Conservation (phyloP, 92 coral and sea anemone genomes). For the Umimayanthus kanabou region DNA sequence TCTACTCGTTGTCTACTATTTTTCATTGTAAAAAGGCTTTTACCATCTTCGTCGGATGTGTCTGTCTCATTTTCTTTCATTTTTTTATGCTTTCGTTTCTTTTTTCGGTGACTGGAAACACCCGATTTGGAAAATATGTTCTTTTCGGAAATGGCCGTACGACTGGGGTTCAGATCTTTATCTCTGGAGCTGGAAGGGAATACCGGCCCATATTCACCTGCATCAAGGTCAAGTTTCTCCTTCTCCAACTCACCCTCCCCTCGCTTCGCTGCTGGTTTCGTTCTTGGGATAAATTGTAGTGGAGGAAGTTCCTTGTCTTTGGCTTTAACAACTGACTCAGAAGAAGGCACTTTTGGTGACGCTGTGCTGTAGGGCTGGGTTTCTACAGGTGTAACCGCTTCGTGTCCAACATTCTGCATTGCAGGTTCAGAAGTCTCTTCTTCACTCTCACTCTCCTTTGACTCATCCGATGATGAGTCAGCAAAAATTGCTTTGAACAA, state of each 20-base stretch:
- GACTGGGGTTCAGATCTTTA: not conserved
- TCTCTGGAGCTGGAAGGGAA: slow-evolving; percentile 15
- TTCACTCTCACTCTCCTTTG: slow-evolving; percentile 68
- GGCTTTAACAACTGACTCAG: not conserved
- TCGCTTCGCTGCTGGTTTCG: slow-evolving; percentile 3
- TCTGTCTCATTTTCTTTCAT: slow-evolving; percentile 17
- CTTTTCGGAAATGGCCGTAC: not conserved
- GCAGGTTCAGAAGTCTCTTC: slow-evolving; percentile 24
- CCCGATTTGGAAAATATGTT: not conserved
- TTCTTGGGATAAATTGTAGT: slow-evolving; percentile 30
- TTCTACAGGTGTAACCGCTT: not conserved
- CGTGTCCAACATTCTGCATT: not conserved
- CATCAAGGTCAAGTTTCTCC: not conserved
- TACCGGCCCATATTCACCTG: slow-evolving; percentile 28
- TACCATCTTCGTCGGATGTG: slow-evolving; percentile 17
- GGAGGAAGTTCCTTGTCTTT: slow-evolving; percentile 26
- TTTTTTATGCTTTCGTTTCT: slow-evolving; percentile 55
- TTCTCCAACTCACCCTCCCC: not conserved
- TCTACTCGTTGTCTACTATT: not conserved
- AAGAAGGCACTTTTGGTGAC: not conserved
- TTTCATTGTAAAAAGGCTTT: not conserved
- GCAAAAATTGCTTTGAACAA: slow-evolving; percentile 97
- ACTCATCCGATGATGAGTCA: slow-evolving; percentile 82
- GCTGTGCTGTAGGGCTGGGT: not conserved
- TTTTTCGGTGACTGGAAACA: slow-evolving; percentile 33